These are phyloP conservation scores for Ctenopoma multispine DNA, from an alignment of 2,797 vertebrate species.

Conservation along the genomic window DNA sequence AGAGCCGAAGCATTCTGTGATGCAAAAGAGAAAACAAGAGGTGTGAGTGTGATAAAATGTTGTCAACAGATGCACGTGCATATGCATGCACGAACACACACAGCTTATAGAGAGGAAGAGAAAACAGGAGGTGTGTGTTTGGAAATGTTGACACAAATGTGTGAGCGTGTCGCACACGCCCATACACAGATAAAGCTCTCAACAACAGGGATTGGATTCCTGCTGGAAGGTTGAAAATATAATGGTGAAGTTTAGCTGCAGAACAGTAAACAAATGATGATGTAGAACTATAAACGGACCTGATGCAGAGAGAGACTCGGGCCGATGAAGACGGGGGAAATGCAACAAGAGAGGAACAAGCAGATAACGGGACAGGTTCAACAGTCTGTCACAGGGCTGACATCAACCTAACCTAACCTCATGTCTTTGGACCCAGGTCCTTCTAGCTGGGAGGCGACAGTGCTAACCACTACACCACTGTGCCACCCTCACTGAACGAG, in stretches of 20 bases:
- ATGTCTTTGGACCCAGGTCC: no score
- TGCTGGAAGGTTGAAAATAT: slow-evolving; percentile 74
- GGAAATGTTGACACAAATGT: slow-evolving; percentile 65
- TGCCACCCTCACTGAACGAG: no score
- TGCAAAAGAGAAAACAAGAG: slow-evolving; percentile 79
- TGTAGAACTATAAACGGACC: slow-evolving; percentile 28
- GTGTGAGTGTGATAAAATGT: slow-evolving; percentile 76
- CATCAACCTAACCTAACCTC: no score
- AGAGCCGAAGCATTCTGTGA: slow-evolving; percentile 83
- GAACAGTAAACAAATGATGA: slow-evolving; percentile 61
- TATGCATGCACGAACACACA: slow-evolving; percentile 38
- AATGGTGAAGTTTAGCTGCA: slow-evolving; percentile 65
- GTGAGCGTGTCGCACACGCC: slow-evolving; percentile 59
- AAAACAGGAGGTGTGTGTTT: slow-evolving; percentile 56
- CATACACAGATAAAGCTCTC: slow-evolving; percentile 59
- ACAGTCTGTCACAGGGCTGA: no score
- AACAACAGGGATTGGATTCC: slow-evolving; percentile 71
- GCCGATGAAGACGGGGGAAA: background rate
- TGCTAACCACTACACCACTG: no score
- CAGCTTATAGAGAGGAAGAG: slow-evolving; percentile 47
- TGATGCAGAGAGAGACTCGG: slow-evolving; percentile 18
- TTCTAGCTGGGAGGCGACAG: no score
- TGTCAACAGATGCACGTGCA: slow-evolving; percentile 53
- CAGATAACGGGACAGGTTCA: no score
- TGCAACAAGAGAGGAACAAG: background rate